These are phyloP conservation scores for Neogobius melanostomus DNA, from an alignment of 2,113 vertebrate species.

Conservation along the genomic window DNA sequence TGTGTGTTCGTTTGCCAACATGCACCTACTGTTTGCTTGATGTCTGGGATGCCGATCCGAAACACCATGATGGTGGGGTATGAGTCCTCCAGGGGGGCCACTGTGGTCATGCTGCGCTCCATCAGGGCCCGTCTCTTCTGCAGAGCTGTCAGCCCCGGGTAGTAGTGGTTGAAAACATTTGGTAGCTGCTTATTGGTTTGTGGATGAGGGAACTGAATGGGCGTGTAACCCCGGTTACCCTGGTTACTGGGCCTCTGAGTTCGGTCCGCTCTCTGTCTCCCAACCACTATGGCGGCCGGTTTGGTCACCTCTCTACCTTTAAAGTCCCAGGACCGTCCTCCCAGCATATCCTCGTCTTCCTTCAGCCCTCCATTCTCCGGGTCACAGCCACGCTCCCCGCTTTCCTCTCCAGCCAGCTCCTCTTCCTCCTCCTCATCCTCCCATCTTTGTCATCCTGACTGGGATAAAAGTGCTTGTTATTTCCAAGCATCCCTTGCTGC, in stretches of 20 bases:
- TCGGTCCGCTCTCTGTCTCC: constrained; percentile 71
- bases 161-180: constrained; percentile 54
- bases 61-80: constrained; percentile 89
- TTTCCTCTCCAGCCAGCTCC: constrained; percentile 69
- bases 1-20: constrained; percentile 10
- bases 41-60: constrained; percentile 89
- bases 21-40: constrained; percentile 89
- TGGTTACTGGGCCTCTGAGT: constrained; percentile 60
- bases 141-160: constrained; percentile 60
- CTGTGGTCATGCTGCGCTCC: constrained; percentile 85
- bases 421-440: constrained; percentile 87
- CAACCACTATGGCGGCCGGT: constrained; percentile 75
- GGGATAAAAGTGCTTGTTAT: constrained; percentile 78
- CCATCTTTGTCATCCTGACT: constrained; percentile 77
- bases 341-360: constrained; percentile 59
- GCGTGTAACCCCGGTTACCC: constrained; percentile 57
- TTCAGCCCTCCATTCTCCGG: constrained; percentile 70
- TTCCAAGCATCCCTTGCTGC: constrained; percentile 83
- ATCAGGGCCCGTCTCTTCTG: constrained; percentile 77
- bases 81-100: constrained; percentile 77
- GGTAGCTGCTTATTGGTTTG: constrained; percentile 67
- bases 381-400: constrained; percentile 47
- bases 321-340: constrained; percentile 66
- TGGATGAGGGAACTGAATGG: constrained; percentile 69
- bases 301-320: constrained; percentile 70